A percentile compares a stretch with the other conserved stretches of the same genome.
phyloP scores from a whole-genome alignment of 1,140 invertebrate genomes.

The Magallana angulata region DNA sequence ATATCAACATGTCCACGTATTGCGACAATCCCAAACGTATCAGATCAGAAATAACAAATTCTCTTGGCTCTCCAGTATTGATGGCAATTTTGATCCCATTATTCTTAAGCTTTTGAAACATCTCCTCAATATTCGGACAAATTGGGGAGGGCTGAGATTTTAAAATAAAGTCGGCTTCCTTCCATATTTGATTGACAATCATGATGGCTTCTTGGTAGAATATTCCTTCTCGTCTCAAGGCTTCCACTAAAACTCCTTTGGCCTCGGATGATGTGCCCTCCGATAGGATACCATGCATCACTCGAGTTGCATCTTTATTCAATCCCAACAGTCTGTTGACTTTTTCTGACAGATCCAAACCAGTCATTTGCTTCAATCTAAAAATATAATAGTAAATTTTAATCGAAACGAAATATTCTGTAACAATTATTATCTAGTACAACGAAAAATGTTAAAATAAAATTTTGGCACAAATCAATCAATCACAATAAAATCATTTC shows the following conservation, averaged over 20 bases:
- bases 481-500: too few species aligned
- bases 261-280: constrained; percentile 77
- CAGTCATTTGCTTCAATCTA: constrained; percentile 72
- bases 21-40: constrained; percentile 72
- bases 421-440: too few species aligned
- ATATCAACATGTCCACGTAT: constrained; percentile 80
- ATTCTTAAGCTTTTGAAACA: constrained; percentile 76
- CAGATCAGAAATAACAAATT: constrained; percentile 74
- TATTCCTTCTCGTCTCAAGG: constrained; percentile 77
- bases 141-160: constrained; percentile 56
- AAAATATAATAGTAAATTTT: constrained; percentile 41
- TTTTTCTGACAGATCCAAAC: constrained; percentile 67
- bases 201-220: constrained; percentile 71
- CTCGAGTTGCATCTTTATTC: constrained; percentile 63
- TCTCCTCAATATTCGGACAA: constrained; percentile 60
- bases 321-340: constrained; percentile 78
- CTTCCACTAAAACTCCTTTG: constrained; percentile 70
- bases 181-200: constrained; percentile 69
- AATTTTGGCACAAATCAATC: too few species aligned
- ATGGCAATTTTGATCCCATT: constrained; percentile 80
- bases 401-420: too few species aligned
- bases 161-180: constrained; percentile 64
- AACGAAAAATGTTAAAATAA: too few species aligned
- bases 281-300: constrained; percentile 78
- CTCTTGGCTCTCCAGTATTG: constrained; percentile 78